Conservation (phyloP, 37 sponge, comb jelly and placozoan species). For the Cladorhizidae sp. region DNA sequence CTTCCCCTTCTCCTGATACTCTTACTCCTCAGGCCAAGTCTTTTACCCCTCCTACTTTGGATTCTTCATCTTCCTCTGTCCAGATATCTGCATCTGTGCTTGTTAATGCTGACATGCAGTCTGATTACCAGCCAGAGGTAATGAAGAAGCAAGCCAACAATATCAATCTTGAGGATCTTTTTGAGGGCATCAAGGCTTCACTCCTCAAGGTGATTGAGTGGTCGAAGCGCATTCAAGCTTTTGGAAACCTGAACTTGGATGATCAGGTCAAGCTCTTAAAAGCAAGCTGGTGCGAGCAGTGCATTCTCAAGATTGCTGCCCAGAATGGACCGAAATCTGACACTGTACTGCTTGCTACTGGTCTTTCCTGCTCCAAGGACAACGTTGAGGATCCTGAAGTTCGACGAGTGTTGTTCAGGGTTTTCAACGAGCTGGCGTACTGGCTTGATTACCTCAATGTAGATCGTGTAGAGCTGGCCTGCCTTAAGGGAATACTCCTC, state of each 20-base stretch:
- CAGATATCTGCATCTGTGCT: conserved; percentile 50
- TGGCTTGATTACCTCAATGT: conserved; percentile 83
- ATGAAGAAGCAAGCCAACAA: conserved; percentile 33
- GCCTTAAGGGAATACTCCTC: conserved; percentile 84
- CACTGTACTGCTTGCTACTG: conserved; percentile 62
- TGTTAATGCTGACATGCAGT: conserved; percentile 69
- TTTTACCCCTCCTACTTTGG: conserved; percentile 27
- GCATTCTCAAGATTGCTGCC: conserved; percentile 64
- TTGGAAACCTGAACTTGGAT: conserved; percentile 72
- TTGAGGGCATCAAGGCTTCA: conserved; percentile 76
- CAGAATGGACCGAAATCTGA: conserved; percentile 74
- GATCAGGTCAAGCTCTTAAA: conserved; percentile 91
- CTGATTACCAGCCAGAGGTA: conserved; percentile 48
- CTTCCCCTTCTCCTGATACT: conserved; percentile 1
- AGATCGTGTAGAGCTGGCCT: conserved; percentile 83
- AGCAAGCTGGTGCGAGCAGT: conserved; percentile 81
- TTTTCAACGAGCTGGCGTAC: conserved; percentile 79
- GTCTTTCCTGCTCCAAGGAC: conserved; percentile 53
- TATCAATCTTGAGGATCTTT: conserved; percentile 68
- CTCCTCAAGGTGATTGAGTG: conserved; percentile 88
- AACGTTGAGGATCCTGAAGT: conserved; percentile 79
- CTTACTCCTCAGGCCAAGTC: conserved; percentile 10
- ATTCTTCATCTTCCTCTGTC: background rate
- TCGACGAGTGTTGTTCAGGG: conserved; percentile 50
- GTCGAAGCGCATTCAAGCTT: conserved; percentile 89